A percentile compares a stretch with the other conserved stretches of the same genome.
These are phyloP conservation scores for Megaceryle torquata DNA, from an alignment of 2,113 vertebrate species.

Conservation along the genomic window DNA sequence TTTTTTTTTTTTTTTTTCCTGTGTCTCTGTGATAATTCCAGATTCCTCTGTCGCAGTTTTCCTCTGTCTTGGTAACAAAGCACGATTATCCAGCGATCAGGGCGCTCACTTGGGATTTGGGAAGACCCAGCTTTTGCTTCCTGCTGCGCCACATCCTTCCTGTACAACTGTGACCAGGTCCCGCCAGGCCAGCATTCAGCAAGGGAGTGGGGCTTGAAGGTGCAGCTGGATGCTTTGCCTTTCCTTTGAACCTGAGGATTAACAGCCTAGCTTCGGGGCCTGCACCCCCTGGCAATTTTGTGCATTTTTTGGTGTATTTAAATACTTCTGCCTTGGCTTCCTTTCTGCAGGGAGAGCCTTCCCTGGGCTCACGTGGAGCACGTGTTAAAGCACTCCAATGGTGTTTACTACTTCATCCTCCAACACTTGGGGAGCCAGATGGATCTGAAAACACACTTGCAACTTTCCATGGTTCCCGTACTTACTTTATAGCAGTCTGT, in stretches of 20 bases:
- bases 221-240: not conserved
- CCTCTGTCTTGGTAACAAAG: not conserved
- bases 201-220: accelerated
- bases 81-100: not conserved
- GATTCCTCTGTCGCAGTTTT: not conserved
- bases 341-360: not conserved
- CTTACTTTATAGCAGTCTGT: not conserved
- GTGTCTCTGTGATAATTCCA: not conserved
- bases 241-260: not conserved
- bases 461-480: not conserved
- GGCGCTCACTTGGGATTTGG: not conserved
- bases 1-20: not conserved
- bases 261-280: not conserved
- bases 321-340: not conserved
- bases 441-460: not conserved
- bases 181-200: not conserved
- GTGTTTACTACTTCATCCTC: not conserved
- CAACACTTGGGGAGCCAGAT: not conserved
- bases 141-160: not conserved
- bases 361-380: accelerated
- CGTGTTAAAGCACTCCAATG: accelerated
- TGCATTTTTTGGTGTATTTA: not conserved
- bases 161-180: not conserved
- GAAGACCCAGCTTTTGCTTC: not conserved
- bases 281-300: accelerated